Evolutionary conservation across 2,888 invertebrate species (phyloP).

Genomic region (Sisyra terminalis): DNA sequence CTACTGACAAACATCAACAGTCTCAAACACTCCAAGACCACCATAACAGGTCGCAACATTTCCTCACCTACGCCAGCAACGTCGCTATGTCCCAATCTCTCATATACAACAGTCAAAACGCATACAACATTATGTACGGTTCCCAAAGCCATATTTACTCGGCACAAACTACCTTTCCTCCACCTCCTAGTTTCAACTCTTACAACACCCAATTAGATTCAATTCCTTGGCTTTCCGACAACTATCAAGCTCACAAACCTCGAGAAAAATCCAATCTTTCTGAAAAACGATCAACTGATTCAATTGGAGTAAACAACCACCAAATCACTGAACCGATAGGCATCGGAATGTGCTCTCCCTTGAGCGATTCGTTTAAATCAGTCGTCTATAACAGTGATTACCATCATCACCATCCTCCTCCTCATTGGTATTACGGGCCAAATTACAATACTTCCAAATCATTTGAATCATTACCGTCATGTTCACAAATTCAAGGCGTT

Average conservation of each 20-base stretch:
- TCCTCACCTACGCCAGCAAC: slow-evolving; percentile 9
- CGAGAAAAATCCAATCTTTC: slow-evolving; percentile 16
- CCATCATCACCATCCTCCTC: slow-evolving; percentile 12
- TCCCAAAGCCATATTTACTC: slow-evolving; percentile 12
- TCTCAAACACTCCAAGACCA: no score
- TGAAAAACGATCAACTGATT: slow-evolving; percentile 16
- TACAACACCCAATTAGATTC: slow-evolving; percentile 12
- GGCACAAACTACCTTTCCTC: slow-evolving; percentile 12
- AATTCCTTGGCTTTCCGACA: slow-evolving; percentile 15
- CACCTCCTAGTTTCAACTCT: slow-evolving; percentile 9
- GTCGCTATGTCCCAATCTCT: slow-evolving; percentile 13
- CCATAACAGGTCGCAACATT: neutral
- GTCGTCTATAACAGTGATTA: slow-evolving; percentile 14
- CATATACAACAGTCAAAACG: slow-evolving; percentile 11
- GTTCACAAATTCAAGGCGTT: slow-evolving; percentile 18
- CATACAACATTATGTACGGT: slow-evolving; percentile 14
- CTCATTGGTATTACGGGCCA: slow-evolving; percentile 16
- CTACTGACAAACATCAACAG: neutral
- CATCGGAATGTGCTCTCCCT: slow-evolving; percentile 10
- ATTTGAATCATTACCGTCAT: slow-evolving; percentile 19
- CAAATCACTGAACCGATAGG: slow-evolving; percentile 14
- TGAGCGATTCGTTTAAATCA: slow-evolving; percentile 19
- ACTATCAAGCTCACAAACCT: slow-evolving; percentile 17
- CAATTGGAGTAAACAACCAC: slow-evolving; percentile 22
- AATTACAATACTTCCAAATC: slow-evolving; percentile 18